Base-by-base conservation (phyloP, 2,888 invertebrate genomes). In the Eupelmus urozonus region DNA sequence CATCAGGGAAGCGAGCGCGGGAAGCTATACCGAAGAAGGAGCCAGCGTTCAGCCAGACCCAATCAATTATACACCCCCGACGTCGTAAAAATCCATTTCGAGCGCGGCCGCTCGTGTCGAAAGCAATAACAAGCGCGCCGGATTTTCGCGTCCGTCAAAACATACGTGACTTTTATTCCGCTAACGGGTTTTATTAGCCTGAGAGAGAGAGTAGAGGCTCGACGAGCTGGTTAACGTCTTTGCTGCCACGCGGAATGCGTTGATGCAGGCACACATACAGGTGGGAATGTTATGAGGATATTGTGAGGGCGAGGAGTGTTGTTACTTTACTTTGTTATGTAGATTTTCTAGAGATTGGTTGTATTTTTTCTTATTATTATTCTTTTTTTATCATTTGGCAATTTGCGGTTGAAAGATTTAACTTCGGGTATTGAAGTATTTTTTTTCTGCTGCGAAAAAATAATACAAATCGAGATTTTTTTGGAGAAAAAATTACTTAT, bases 141-240 rank as follows among this genome's bases (percentile, higher is more conserved):
- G 49, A 79, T 80, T 83, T 83, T 83, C 81, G 82, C 80, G 82
- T 84, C 84, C 83, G 84, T 85, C 84, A 84, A 85, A 85, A 83
- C 82, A 84, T 83, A 84, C 85, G 84, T 85, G 84, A 85, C 83
- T 83, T 74, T 76, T 76, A 80, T 76, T 62, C 76, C 55, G 34
- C 66, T 76, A 73, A 79, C 62, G 80, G 66, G 73, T 73, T 76
- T 80, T 73, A 70, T 79, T 80, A 59, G 60, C 49, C 49, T 23
- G 16, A 2, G n/a, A n/a, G n/a, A n/a, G n/a, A n/a, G n/a, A n/a
- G n/a, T n/a, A n/a, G n/a, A n/a, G 16, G 16, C 45, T 45, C 16
- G 5, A 5, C 49, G 49, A 5, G n/a, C 49, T 16, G 18, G 3
- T 53, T 13, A 53, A 53, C 53, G 53, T 53, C 53, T 53, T 20